A percentile compares a stretch with the other conserved stretches of the same genome.
These are phyloP conservation scores for Gorsachius magnificus DNA, from an alignment of 2,797 vertebrate genomes.

Conservation along the genomic window DNA sequence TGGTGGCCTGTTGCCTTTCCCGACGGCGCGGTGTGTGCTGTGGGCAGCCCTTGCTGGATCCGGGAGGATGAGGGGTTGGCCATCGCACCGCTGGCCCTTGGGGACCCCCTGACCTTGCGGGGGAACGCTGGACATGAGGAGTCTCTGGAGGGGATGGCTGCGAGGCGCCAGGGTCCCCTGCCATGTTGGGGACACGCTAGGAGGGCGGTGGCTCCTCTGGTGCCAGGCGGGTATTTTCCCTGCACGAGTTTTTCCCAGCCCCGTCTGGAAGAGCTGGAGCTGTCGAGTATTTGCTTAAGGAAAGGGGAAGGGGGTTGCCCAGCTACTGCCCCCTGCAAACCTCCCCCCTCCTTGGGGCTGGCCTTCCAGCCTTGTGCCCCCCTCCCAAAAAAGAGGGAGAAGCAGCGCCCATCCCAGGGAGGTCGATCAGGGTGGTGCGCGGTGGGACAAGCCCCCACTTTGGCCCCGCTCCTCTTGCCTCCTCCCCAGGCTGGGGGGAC, in stretches of 20 bases:
- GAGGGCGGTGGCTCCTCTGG: neutral
- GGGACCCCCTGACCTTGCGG: neutral
- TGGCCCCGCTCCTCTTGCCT: neutral
- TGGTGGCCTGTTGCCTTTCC: neutral
- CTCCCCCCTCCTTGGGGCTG: neutral
- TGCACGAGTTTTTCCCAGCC: neutral
- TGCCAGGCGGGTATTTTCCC: neutral
- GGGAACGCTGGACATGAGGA: neutral
- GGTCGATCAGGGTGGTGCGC: neutral
- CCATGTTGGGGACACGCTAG: neutral
- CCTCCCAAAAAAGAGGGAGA: neutral
- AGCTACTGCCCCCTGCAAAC: neutral
- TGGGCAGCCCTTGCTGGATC: neutral
- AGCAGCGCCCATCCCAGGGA: neutral
- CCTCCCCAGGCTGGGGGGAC: neutral
- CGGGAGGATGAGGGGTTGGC: accelerated
- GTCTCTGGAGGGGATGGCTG: neutral
- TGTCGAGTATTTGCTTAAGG: neutral
- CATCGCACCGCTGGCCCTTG: neutral
- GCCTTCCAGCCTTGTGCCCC: neutral
- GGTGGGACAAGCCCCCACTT: neutral
- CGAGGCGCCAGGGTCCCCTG: neutral
- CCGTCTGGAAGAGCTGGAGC: neutral
- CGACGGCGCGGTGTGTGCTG: accelerated
- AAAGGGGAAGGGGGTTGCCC: neutral